These are phyloP conservation scores for Neopelma chrysocephalum DNA, from an alignment of 2,797 vertebrate species.

Conservation along the genomic window DNA sequence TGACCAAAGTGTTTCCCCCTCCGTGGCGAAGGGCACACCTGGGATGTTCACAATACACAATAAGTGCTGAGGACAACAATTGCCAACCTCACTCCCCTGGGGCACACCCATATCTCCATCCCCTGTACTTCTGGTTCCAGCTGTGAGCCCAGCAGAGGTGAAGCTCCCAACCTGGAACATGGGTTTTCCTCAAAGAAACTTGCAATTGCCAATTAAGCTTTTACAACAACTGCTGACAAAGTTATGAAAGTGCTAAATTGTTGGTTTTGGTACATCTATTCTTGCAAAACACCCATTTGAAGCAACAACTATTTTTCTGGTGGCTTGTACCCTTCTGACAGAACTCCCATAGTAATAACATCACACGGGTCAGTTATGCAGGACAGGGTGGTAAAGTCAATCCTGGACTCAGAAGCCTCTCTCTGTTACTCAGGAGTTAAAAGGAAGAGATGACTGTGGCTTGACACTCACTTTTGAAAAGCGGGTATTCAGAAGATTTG, in stretches of 20 bases:
- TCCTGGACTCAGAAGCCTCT: neutral
- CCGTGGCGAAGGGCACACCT: neutral
- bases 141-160: neutral
- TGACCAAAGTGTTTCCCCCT: neutral
- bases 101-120: neutral
- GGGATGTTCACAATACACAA: neutral
- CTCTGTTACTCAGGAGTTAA: neutral
- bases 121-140: neutral
- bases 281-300: neutral
- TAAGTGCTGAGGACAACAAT: rapidly evolving
- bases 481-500: neutral
- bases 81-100: rapidly evolving
- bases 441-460: neutral
- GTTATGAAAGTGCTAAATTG: neutral
- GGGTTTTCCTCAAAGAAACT: neutral
- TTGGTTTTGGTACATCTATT: neutral
- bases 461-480: neutral
- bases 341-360: neutral
- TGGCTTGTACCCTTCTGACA: neutral
- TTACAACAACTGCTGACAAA: neutral
- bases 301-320: neutral
- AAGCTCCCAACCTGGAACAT: neutral
- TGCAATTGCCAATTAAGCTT: neutral
- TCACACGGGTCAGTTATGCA: rapidly evolving
- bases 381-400: neutral